Percentiles rank a stretch among this genome's conserved stretches.
These are phyloP conservation scores for Graptemys geographica DNA, from an alignment of 2,797 vertebrate species.

Conservation along the genomic window DNA sequence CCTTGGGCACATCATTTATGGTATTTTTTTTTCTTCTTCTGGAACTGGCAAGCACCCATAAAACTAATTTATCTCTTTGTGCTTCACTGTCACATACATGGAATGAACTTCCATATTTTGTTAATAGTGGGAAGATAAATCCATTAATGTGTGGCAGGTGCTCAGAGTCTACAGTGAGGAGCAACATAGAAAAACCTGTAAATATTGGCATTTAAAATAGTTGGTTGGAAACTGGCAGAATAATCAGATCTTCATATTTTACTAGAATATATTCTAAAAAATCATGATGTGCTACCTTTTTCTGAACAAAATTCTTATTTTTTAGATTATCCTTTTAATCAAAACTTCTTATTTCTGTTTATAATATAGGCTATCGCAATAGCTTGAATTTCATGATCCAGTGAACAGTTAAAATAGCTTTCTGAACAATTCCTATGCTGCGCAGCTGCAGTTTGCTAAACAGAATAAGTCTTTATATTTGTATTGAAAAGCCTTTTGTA, in stretches of 20 bases:
- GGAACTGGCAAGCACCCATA: background rate
- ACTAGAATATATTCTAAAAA: background rate
- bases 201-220: no score
- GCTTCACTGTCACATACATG: background rate
- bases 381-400: background rate
- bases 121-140: background rate
- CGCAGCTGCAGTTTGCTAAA: background rate
- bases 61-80: background rate
- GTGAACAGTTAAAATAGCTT: background rate
- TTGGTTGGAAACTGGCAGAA: background rate
- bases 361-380: background rate
- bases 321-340: background rate
- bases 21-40: background rate
- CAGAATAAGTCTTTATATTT: background rate
- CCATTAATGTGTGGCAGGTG: background rate
- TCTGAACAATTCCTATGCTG: background rate
- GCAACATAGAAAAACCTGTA: background rate
- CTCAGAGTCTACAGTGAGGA: background rate
- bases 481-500: background rate
- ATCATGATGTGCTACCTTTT: background rate
- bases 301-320: background rate
- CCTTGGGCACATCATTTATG: background rate
- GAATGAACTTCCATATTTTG: background rate
- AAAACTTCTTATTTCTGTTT: background rate
- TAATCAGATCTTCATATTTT: background rate